phyloP scores from a whole-genome alignment of 1,140 invertebrate species.

The Cyphomyrmex costatus region DNA sequence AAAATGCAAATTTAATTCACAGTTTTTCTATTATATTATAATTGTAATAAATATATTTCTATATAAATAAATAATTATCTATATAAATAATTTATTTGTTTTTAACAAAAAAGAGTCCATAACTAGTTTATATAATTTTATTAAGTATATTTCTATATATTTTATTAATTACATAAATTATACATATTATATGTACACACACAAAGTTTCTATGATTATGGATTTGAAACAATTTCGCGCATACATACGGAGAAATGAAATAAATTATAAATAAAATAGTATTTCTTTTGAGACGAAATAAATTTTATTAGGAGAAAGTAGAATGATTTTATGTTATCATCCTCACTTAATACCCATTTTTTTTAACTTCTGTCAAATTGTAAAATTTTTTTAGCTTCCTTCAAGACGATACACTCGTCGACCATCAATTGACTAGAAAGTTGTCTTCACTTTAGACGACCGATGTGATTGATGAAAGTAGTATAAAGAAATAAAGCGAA shows the following conservation, averaged over 20 bases:
- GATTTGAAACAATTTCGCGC: background rate
- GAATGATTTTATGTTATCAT: slow-evolving; percentile 26
- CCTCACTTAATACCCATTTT: slow-evolving; percentile 14
- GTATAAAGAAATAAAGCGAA: background rate
- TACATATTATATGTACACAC: background rate
- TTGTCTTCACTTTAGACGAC: background rate
- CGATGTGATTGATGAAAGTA: background rate
- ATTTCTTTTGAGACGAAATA: background rate
- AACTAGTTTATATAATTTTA: too few species aligned
- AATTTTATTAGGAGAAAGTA: slow-evolving; percentile 28
- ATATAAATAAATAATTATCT: too few species aligned
- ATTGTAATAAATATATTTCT: background rate
- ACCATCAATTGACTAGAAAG: slow-evolving; percentile 17
- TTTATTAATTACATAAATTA: slow-evolving; percentile 5
- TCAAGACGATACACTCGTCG: background rate
- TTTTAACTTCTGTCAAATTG: slow-evolving; percentile 11
- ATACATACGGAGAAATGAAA: background rate
- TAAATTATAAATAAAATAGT: background rate
- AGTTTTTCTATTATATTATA: background rate
- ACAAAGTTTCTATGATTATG: background rate
- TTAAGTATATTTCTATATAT: background rate
- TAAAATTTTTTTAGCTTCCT: slow-evolving; percentile 11
- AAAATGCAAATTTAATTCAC: background rate
- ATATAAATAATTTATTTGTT: too few species aligned
- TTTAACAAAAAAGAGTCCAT: too few species aligned